Evolutionary conservation across 2,888 invertebrate genomes (phyloP).

Genomic region (Furcula furcula): DNA sequence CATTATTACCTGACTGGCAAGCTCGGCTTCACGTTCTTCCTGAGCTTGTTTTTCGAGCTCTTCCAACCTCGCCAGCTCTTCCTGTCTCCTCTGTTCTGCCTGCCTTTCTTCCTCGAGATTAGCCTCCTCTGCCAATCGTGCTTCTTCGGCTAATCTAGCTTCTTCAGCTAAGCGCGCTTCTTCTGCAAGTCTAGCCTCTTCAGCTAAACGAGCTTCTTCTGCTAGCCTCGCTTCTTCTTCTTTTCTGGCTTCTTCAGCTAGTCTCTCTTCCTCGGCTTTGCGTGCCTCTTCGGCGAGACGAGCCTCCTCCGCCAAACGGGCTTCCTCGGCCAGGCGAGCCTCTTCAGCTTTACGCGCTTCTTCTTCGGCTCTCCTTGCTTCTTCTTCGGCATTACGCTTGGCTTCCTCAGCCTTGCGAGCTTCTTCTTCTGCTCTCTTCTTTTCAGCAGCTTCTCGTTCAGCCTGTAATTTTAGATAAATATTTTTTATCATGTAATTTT

Average conservation of each 20-base stretch:
- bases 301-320: slow-evolving; percentile 57
- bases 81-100: slow-evolving; percentile 79
- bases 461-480: slow-evolving; percentile 34
- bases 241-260: slow-evolving; percentile 59
- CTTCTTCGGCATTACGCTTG: slow-evolving; percentile 75
- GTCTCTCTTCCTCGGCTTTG: slow-evolving; percentile 62
- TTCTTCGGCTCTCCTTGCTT: slow-evolving; percentile 72
- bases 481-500: background rate
- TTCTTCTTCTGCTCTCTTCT: slow-evolving; percentile 80
- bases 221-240: slow-evolving; percentile 67
- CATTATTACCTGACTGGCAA: slow-evolving; percentile 81
- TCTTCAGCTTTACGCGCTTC: slow-evolving; percentile 70
- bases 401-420: slow-evolving; percentile 76
- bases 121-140: slow-evolving; percentile 40
- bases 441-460: slow-evolving; percentile 68
- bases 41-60: slow-evolving; percentile 83
- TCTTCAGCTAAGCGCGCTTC: slow-evolving; percentile 73
- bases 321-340: slow-evolving; percentile 68
- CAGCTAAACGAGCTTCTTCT: slow-evolving; percentile 67
- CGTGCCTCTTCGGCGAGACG: slow-evolving; percentile 64
- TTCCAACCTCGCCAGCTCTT: slow-evolving; percentile 78
- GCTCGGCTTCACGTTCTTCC: slow-evolving; percentile 84
- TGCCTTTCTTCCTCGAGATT: slow-evolving; percentile 65
- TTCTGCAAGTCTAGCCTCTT: slow-evolving; percentile 71
- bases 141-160: slow-evolving; percentile 53